phyloP scores from a whole-genome alignment of 2,888 invertebrate species.

The Sabatieria punctata region DNA sequence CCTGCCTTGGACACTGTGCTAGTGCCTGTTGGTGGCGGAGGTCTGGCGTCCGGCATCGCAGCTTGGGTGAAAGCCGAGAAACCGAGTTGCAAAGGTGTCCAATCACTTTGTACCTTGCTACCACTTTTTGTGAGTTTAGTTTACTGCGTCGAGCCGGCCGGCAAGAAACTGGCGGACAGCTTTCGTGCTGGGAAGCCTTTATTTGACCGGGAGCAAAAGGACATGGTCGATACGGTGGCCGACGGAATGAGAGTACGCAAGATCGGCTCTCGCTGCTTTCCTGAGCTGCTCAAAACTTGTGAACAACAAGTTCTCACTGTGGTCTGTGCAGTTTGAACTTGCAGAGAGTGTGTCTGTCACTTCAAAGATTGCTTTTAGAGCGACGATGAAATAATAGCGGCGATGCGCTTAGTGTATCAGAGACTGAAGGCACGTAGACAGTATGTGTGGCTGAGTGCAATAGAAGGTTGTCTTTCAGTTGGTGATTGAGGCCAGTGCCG shows the following conservation, averaged over 20 bases:
- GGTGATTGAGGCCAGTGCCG: slow-evolving; percentile 34
- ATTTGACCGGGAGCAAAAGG: slow-evolving; percentile 32
- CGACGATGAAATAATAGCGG: slow-evolving; percentile 35
- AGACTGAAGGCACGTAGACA: too few species aligned
- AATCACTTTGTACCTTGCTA: background rate
- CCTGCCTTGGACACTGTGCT: slow-evolving; percentile 36
- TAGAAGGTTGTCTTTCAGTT: slow-evolving; percentile 35
- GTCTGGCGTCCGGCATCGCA: slow-evolving; percentile 36
- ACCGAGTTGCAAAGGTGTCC: slow-evolving; percentile 32
- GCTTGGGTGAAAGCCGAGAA: slow-evolving; percentile 31
- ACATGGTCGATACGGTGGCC: slow-evolving; percentile 34
- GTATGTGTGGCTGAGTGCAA: slow-evolving; percentile 33
- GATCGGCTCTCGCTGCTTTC: slow-evolving; percentile 35
- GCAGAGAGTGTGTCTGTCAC: background rate
- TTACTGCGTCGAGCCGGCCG: slow-evolving; percentile 34
- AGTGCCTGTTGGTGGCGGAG: slow-evolving; percentile 38
- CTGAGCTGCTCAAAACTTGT: slow-evolving; percentile 32
- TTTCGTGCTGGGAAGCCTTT: slow-evolving; percentile 23
- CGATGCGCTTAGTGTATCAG: slow-evolving; percentile 36
- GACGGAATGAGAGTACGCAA: slow-evolving; percentile 37
- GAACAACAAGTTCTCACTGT: slow-evolving; percentile 32
- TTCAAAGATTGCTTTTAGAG: slow-evolving; percentile 20
- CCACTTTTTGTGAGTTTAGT: slow-evolving; percentile 20
- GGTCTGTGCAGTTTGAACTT: background rate
- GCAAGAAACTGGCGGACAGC: slow-evolving; percentile 32